These are phyloP conservation scores for Nebria ingens DNA, from an alignment of 1,140 invertebrate species.

Conservation along the genomic window DNA sequence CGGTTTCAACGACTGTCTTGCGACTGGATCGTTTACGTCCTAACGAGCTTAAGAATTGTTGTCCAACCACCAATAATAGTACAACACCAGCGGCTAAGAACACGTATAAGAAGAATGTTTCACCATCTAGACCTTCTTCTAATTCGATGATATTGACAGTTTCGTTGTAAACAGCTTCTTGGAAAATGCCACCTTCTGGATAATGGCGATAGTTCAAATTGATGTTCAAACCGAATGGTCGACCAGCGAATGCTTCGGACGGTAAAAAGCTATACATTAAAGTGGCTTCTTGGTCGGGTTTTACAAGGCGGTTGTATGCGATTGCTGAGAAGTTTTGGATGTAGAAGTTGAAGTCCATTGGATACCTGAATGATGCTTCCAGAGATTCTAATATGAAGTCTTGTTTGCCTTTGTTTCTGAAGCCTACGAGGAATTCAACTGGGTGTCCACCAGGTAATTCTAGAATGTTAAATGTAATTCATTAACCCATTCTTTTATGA, in stretches of 20 bases:
- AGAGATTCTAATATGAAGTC: constrained; percentile 88
- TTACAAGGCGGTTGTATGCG: constrained; percentile 74
- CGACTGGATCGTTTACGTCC: constrained; percentile 48
- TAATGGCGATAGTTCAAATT: constrained; percentile 86
- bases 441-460: constrained; percentile 86
- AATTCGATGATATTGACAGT: constrained; percentile 95
- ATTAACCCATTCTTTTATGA: not conserved
- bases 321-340: constrained; percentile 96
- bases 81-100: constrained; percentile 84
- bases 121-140: constrained; percentile 93
- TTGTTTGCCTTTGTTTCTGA: constrained; percentile 84
- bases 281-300: constrained; percentile 86
- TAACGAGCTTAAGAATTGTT: constrained; percentile 78
- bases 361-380: constrained; percentile 96
- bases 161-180: constrained; percentile 95
- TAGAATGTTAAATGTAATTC: too few relatives aligned
- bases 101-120: constrained; percentile 96
- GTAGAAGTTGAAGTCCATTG: constrained; percentile 96
- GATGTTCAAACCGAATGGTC: constrained; percentile 91
- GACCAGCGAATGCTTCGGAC: constrained; percentile 86
- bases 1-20: constrained; percentile 54
- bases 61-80: constrained; percentile 76
- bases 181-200: constrained; percentile 44
- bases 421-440: constrained; percentile 93
- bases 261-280: constrained; percentile 92